Conservation (phyloP, 2,888 invertebrate species). For the Pyrrhia umbra region DNA sequence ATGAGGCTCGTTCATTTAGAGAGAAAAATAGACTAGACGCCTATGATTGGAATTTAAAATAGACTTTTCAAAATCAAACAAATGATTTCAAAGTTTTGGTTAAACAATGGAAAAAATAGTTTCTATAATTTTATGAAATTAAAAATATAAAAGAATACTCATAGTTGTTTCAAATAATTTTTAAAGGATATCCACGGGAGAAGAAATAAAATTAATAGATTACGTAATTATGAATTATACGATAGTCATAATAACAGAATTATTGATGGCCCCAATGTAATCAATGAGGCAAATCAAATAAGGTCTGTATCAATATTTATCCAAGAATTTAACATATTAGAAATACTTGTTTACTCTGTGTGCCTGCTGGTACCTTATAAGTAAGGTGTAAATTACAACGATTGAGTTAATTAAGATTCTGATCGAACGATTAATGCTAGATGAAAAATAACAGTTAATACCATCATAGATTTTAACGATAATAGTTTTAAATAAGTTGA, state of each 20-base stretch:
- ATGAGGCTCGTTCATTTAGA: slow-evolving; percentile 13
- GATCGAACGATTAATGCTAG: not conserved
- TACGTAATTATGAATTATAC: not conserved
- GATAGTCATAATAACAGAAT: not conserved
- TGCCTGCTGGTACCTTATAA: not conserved
- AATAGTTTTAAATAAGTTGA: not conserved
- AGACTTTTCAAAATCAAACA: not conserved
- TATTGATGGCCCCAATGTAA: not conserved
- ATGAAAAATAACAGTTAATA: not conserved
- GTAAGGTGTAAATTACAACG: not conserved
- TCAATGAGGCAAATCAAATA: slow-evolving; percentile 12
- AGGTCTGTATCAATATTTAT: slow-evolving; percentile 16
- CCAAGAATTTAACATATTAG: slow-evolving; percentile 24
- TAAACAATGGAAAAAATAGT: too few species aligned
- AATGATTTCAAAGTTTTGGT: too few species aligned
- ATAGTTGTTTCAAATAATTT: too few species aligned
- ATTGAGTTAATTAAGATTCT: not conserved
- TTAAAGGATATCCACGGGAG: too few species aligned
- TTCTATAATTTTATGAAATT: too few species aligned
- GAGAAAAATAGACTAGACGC: not conserved
- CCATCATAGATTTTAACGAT: not conserved
- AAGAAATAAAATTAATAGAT: not conserved
- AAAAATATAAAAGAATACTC: not conserved
- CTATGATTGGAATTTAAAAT: not conserved
- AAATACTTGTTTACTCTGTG: not conserved